These are phyloP conservation scores for Dynastes tityus DNA, from an alignment of 2,888 invertebrate genomes.

Conservation along the genomic window DNA sequence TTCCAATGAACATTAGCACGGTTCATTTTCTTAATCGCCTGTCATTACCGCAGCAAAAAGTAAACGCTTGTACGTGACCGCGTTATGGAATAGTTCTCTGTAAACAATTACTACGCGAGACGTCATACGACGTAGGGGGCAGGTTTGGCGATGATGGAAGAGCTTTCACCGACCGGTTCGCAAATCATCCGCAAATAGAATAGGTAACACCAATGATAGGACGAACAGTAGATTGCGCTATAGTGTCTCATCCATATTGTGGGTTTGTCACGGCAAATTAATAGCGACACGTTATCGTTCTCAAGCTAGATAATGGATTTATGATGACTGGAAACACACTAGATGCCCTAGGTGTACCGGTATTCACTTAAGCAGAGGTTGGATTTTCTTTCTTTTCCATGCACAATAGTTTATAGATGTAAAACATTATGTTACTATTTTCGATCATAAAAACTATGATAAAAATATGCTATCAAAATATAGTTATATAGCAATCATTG, in stretches of 20 bases:
- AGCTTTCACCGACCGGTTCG: neutral
- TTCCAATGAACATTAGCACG: neutral
- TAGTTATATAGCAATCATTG: too few relatives aligned
- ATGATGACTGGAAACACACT: neutral
- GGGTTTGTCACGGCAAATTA: constrained; percentile 24
- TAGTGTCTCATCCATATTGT: constrained; percentile 16
- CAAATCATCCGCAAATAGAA: constrained; percentile 1
- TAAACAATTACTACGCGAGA: neutral
- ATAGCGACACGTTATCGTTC: constrained; percentile 20
- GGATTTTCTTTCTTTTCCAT: neutral
- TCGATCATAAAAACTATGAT: too few relatives aligned
- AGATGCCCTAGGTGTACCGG: neutral
- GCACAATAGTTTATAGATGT: neutral
- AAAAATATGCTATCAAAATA: too few relatives aligned
- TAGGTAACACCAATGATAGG: constrained; percentile 11
- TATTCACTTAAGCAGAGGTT: neutral
- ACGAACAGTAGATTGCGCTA: neutral
- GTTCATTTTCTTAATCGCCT: neutral
- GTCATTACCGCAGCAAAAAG: constrained; percentile 12
- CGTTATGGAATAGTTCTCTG: neutral
- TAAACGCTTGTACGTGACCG: neutral
- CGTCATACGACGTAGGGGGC: neutral
- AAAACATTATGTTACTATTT: neutral
- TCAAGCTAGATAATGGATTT: constrained; percentile 21
- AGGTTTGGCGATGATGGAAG: constrained; percentile 11